phyloP scores from a whole-genome alignment of 2,888 invertebrate species.

The Eupithecia dodoneata region DNA sequence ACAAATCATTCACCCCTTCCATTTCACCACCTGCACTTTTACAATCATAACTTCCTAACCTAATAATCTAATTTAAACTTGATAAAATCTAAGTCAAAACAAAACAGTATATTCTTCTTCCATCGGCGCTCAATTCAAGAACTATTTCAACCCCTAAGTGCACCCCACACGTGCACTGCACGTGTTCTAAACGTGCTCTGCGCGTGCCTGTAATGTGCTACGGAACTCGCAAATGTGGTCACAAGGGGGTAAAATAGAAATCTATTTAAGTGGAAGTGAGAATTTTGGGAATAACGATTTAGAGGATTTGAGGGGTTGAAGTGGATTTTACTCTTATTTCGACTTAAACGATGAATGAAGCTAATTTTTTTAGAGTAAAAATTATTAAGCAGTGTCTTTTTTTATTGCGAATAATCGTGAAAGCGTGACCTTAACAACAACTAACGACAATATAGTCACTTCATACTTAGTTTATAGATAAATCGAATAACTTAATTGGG shows the following conservation, averaged over 20 bases:
- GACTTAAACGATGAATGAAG: background rate
- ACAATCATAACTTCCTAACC: background rate
- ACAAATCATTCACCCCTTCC: background rate
- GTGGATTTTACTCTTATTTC: background rate
- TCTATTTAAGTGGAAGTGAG: slow-evolving; percentile 67
- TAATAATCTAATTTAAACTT: slow-evolving; percentile 38
- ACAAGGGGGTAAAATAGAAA: slow-evolving; percentile 60
- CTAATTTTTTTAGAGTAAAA: background rate
- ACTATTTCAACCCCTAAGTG: slow-evolving; percentile 56
- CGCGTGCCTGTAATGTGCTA: slow-evolving; percentile 61
- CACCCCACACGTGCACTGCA: slow-evolving; percentile 39
- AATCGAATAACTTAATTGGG: no score
- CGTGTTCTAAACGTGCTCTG: slow-evolving; percentile 40
- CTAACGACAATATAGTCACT: no score
- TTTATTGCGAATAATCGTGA: no score
- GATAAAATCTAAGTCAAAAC: slow-evolving; percentile 41
- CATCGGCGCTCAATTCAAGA: slow-evolving; percentile 59
- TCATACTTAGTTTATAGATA: no score
- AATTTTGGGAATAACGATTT: slow-evolving; percentile 46
- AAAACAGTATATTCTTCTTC: slow-evolving; percentile 45
- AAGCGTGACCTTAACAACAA: no score
- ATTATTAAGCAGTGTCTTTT: background rate
- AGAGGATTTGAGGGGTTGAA: slow-evolving; percentile 7
- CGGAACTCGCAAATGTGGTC: slow-evolving; percentile 62
- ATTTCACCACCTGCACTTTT: background rate